Evolutionary conservation across 2,113 vertebrate species (phyloP).

Genomic region (Hydrolagus affinis): DNA sequence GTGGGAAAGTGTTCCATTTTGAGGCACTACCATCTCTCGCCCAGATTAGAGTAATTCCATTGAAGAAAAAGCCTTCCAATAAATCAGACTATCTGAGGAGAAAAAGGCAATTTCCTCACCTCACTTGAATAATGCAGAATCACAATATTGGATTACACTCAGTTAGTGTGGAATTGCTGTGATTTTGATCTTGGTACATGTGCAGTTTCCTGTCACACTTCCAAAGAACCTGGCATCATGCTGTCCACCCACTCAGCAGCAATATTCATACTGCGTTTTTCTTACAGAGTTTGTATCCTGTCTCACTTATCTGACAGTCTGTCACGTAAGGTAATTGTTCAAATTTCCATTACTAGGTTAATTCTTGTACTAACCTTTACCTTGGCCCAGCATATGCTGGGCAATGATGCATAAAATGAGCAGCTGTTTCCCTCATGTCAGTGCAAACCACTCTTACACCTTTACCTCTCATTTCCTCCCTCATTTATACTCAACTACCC

Average conservation of each 20-base stretch:
- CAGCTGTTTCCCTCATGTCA: constrained; percentile 43
- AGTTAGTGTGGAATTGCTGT: not conserved
- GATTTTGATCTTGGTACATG: not conserved
- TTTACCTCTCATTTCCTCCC: not conserved
- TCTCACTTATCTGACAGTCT: constrained; percentile 33
- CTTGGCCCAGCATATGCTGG: constrained; percentile 37
- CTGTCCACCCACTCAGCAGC: not conserved
- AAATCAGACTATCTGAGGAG: not conserved
- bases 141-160: not conserved
- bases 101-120: not conserved
- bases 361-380: constrained; percentile 36
- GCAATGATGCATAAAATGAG: constrained; percentile 44
- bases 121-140: not conserved
- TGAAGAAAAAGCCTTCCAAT: not conserved
- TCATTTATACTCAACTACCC: not conserved
- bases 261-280: not conserved
- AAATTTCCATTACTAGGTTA: constrained; percentile 34
- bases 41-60: too few relatives aligned
- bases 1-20: too few relatives aligned
- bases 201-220: not conserved
- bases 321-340: constrained; percentile 36
- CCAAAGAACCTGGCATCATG: not conserved
- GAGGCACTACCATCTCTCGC: too few relatives aligned
- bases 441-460: constrained; percentile 32
- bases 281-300: constrained; percentile 15